Conservation (phyloP, 1,140 invertebrate species). For the Condylostylus longicornis region DNA sequence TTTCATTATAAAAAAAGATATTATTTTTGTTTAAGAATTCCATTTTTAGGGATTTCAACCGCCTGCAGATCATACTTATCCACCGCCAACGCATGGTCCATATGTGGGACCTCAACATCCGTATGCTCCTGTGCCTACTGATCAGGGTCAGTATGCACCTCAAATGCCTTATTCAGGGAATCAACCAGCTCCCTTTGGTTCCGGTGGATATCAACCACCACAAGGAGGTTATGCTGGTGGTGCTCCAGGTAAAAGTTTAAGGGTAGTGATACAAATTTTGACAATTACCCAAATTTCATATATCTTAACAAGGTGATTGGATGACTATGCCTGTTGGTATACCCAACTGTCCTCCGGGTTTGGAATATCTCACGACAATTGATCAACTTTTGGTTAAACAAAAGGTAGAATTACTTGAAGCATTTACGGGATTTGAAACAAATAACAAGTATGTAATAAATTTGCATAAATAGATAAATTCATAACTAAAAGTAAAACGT, state of each 20-base stretch:
- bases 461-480: too few species aligned
- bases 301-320: constrained; percentile 56
- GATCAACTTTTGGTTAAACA: constrained; percentile 79
- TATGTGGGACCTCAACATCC: constrained; percentile 1
- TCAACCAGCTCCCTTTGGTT: constrained; percentile 5
- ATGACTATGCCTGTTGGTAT: constrained; percentile 57
- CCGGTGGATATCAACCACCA: constrained; percentile 1
- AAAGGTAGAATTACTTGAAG: constrained; percentile 73
- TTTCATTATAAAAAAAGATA: neutral
- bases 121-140: constrained; percentile 4
- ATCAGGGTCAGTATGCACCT: too few species aligned
- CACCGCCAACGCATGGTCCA: constrained; percentile 19
- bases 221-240: constrained; percentile 3
- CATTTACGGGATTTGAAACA: constrained; percentile 75
- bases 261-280: neutral
- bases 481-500: too few species aligned
- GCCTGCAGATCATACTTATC: constrained; percentile 18
- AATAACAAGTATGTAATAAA: too few species aligned
- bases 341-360: constrained; percentile 70
- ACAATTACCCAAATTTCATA: neutral
- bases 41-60: constrained; percentile 16
- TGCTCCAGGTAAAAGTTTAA: constrained; percentile 7
- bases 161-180: constrained; percentile 1
- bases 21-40: neutral
- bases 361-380: constrained; percentile 85